Base-by-base conservation (phyloP, 2,113 vertebrate species). In the Sigmodon hispidus region DNA sequence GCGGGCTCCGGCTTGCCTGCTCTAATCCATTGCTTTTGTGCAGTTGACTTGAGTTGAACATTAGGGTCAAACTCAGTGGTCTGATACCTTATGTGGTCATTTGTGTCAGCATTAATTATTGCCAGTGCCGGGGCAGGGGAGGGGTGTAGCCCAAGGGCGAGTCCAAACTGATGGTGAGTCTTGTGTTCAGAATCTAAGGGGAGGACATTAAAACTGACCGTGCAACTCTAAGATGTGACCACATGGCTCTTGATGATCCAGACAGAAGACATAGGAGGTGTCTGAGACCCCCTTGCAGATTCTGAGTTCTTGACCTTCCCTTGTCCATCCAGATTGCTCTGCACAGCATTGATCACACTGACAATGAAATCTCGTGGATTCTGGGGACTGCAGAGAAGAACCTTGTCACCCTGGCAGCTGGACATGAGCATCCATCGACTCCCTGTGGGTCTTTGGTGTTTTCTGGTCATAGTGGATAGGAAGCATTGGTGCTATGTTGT, bases 401-500 rank as follows among this genome's bases (percentile, higher is more conserved):
- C 1, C 29, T 29, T 5, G 52, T 69, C 22, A 4, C 4, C 45
- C 61, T 81, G 61, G 22, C 1, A 69, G 61, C 59, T 0, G 19
- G 67, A 15, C 17, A n/a, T 12, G 5, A 83, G 69, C 21, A 55
- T 1, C 6, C 43, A 16, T n/a, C 52, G 5, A 0, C 45, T 6
- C 16, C 1, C 67, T 29, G 12, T 2, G 34, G 55, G 15, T 8
- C 4, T 36, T 55, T 21, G 45, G 36, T 22, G 5, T 59, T 21
- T 52, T 3, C 11, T 55, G 36, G 36, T 16, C 26, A 3, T 13
- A 31, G 59, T 29, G 80, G 31, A 29, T 36, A 12, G 4, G 65
- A 21, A 17, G 67, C 16, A 34, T 26, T 29, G 57, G n/a, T 31
- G 50, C 13, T 31, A 26, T 7, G 0, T 40, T 0, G 0, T 31